Evolutionary conservation across 1,140 invertebrate species (phyloP), one percentile per base, ranked within the genome.

Genomic region (Lasaia peninsularis): DNA sequence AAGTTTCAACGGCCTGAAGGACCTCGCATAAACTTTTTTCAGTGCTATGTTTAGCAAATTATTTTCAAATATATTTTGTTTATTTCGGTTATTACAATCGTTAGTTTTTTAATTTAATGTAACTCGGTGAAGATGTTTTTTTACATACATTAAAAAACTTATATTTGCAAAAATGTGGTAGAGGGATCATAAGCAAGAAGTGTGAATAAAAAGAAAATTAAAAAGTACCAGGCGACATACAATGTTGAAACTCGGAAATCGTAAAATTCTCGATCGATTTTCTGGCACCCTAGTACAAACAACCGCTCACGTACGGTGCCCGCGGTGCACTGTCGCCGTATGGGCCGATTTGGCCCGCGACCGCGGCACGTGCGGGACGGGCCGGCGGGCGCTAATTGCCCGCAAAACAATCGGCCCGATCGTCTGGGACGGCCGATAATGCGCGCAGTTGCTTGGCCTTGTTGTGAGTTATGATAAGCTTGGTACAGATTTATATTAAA

Each of bases 1-100:
- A 86, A 78, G 70, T 83, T 86, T 79, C 74, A 69, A 74, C 80
- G 57, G 75, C 73, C 71, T 78, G 73, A 71, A 76, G 79, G 81
- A 75, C 90, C 90, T 63, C 89, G 87, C 80, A 62, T 86, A 88
- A 88, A 80, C 62, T 82, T 82, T 83, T 89, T 68, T 70, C 44
- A 32, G 54, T 55, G 58, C 28, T 48, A 51, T 44, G 55, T 44
- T 48, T 48, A 32, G 52, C 48, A 58, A 60, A 56, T 49, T 20
- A 50, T 48, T 35, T 44, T 50, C 58, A 55, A 60, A 40, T 14
- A 33, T 48, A 21, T 24, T 35, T 60, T 52, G 52, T 48, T 52
- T 44, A 31, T 59, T 40, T 59, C 34, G 35, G 9, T 40, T 9
- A 16, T 8, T 40, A 18, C 3, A 12, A 14, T 37, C n/a, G n/a